Conservation (phyloP, 2,797 vertebrate species). For the Brachymystax lenok region DNA sequence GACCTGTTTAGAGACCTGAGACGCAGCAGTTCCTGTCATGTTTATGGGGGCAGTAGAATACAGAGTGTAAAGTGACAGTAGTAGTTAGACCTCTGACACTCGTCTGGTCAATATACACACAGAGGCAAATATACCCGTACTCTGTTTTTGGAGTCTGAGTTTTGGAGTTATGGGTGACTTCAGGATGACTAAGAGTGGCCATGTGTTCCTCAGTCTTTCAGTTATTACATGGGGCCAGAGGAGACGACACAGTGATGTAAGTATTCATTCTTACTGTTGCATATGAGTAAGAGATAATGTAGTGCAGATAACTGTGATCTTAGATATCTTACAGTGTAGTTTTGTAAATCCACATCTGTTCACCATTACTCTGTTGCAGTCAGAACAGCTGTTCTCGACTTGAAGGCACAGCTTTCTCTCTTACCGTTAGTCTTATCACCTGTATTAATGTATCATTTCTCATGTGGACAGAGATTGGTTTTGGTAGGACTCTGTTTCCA, state of each 20-base stretch:
- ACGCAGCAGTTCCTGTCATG: neutral
- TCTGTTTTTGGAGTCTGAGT: slow-evolving; percentile 21
- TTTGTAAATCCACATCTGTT: neutral
- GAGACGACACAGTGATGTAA: slow-evolving; percentile 75
- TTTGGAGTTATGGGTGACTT: slow-evolving; percentile 59
- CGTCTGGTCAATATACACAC: neutral
- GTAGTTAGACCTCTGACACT: neutral
- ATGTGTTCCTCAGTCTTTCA: slow-evolving; percentile 50
- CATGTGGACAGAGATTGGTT: neutral
- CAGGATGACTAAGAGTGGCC: slow-evolving; percentile 56
- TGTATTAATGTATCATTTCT: neutral
- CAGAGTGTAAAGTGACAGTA: neutral
- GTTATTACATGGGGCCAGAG: slow-evolving; percentile 58
- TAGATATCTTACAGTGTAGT: neutral
- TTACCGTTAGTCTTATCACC: neutral
- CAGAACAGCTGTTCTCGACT: neutral
- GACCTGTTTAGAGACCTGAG: neutral
- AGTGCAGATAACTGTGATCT: neutral
- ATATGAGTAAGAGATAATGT: neutral
- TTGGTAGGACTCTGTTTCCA: neutral
- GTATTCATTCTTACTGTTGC: slow-evolving; percentile 47
- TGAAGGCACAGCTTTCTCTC: neutral
- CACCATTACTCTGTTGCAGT: neutral
- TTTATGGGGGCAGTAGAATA: neutral
- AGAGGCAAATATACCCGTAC: neutral